phyloP scores from a whole-genome alignment of 1,140 invertebrate species.

The Drosophila takahashii region DNA sequence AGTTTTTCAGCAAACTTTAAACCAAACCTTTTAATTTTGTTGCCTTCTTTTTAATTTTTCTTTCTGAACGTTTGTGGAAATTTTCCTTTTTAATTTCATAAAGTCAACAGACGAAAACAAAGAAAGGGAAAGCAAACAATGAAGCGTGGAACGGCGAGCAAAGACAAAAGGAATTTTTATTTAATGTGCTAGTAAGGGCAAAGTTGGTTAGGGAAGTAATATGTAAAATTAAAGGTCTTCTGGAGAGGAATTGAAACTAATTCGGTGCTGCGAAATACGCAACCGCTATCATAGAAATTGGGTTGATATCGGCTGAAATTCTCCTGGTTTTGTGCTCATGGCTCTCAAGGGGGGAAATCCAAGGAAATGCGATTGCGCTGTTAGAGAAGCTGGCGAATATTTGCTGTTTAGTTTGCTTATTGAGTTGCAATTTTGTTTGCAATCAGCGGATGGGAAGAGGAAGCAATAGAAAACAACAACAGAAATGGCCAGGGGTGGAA shows the following conservation, averaged over 20 bases:
- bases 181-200: slow-evolving; percentile 15
- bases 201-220: slow-evolving; percentile 7
- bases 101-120: slow-evolving; percentile 61
- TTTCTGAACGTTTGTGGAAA: slow-evolving; percentile 42
- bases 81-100: slow-evolving; percentile 70
- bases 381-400: slow-evolving; percentile 36
- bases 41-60: slow-evolving; percentile 7
- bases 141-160: slow-evolving; percentile 16
- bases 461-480: slow-evolving; percentile 53
- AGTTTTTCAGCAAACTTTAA: slow-evolving; percentile 67
- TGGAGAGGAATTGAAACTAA: neutral
- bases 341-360: neutral
- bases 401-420: slow-evolving; percentile 77
- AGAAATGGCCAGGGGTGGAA: neutral
- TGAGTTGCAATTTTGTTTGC: slow-evolving; percentile 79
- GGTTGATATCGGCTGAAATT: slow-evolving; percentile 56
- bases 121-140: slow-evolving; percentile 52
- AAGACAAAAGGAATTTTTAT: slow-evolving; percentile 31
- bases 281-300: slow-evolving; percentile 35
- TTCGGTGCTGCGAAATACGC: slow-evolving; percentile 26
- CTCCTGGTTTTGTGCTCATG: slow-evolving; percentile 11
- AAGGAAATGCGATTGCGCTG: slow-evolving; percentile 9
- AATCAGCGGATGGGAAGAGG: slow-evolving; percentile 59
- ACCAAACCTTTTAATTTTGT: slow-evolving; percentile 56
- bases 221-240: slow-evolving; percentile 8